A percentile compares a stretch with the other conserved stretches of the same genome.
Conservation (phyloP, 2,797 vertebrate species). For the Neopelma chrysocephalum region DNA sequence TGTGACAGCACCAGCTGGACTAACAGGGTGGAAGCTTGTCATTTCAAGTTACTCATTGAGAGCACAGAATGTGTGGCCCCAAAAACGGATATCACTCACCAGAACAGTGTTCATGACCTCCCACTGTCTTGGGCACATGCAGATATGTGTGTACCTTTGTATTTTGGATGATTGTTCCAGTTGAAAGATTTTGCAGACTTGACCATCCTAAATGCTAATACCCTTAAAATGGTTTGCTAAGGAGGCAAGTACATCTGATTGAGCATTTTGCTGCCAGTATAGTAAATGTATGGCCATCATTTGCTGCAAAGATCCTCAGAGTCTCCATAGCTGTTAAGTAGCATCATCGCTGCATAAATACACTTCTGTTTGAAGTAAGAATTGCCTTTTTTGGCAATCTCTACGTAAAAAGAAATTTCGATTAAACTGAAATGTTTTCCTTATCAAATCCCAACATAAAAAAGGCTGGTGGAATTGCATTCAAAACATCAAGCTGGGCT, state of each 20-base stretch:
- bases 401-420: not conserved
- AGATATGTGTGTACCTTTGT: rapidly evolving
- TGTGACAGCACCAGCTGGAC: not conserved
- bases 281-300: not conserved
- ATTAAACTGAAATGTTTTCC: not conserved
- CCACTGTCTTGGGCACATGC: not conserved
- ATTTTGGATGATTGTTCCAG: not conserved
- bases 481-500: not conserved
- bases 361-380: not conserved
- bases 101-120: not conserved
- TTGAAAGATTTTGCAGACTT: not conserved
- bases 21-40: not conserved
- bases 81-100: not conserved
- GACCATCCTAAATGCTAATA: not conserved
- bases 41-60: not conserved
- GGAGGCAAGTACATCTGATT: not conserved
- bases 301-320: not conserved
- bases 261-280: not conserved
- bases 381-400: not conserved
- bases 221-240: not conserved
- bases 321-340: not conserved
- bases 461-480: not conserved
- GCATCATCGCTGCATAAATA: not conserved
- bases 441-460: not conserved
- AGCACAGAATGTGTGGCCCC: not conserved